Evolutionary conservation across 2,888 invertebrate genomes (phyloP).

Genomic region (Sisyra nigra): DNA sequence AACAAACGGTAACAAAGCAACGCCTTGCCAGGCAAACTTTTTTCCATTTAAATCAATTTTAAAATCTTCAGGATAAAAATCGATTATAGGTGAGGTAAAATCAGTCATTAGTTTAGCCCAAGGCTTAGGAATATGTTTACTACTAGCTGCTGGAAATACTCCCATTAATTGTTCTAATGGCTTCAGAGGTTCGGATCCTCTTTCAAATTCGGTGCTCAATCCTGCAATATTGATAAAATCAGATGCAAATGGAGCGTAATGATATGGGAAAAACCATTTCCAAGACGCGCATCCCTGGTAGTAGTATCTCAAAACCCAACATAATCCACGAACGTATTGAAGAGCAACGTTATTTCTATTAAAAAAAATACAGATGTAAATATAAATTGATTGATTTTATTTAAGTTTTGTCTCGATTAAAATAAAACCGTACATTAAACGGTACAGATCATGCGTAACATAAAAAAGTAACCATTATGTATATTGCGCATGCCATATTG

Average conservation of each 20-base stretch:
- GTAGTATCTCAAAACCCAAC: slow-evolving; percentile 97
- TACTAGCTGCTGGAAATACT: slow-evolving; percentile 96
- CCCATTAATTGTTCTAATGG: slow-evolving; percentile 99
- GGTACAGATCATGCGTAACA: too few relatives aligned
- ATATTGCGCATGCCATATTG: too few relatives aligned
- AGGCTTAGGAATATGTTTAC: slow-evolving; percentile 79
- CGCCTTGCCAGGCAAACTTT: slow-evolving; percentile 99
- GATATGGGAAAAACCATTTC: slow-evolving; percentile 99
- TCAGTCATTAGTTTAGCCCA: slow-evolving; percentile 91
- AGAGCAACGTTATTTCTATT: slow-evolving; percentile 67
- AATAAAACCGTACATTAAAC: too few relatives aligned
- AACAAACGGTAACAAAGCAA: slow-evolving; percentile 94
- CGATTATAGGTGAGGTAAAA: slow-evolving; percentile 85
- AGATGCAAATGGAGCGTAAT: slow-evolving; percentile 98
- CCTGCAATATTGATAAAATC: slow-evolving; percentile 89
- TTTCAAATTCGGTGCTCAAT: slow-evolving; percentile 74
- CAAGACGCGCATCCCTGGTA: slow-evolving; percentile 99
- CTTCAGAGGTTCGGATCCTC: slow-evolving; percentile 79
- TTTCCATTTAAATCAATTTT: slow-evolving; percentile 97
- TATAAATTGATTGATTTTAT: not conserved
- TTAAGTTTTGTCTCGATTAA: too few relatives aligned
- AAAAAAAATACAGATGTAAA: slow-evolving; percentile 12
- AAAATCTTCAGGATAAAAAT: slow-evolving; percentile 97
- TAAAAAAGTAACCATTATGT: too few relatives aligned
- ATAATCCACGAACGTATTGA: slow-evolving; percentile 89